Evolutionary conservation across 2,797 vertebrate genomes (phyloP).

Genomic region (Bradypus variegatus): DNA sequence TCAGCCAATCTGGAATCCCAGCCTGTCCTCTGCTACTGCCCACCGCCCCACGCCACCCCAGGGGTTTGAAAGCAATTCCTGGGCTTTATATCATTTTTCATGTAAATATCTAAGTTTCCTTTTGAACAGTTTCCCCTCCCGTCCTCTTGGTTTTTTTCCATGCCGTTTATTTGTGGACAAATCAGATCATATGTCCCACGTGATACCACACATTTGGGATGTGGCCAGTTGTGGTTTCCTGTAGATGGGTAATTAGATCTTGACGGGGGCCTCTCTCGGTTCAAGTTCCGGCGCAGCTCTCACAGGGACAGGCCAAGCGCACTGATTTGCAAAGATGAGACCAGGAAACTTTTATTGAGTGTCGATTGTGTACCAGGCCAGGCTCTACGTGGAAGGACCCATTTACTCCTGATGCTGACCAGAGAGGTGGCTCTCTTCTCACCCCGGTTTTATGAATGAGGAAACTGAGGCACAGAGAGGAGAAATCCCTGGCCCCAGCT

Average conservation of each 20-base stretch:
- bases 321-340: background rate
- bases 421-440: background rate
- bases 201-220: background rate
- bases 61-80: background rate
- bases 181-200: background rate
- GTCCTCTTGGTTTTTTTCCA: background rate
- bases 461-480: background rate
- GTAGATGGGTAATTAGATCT: background rate
- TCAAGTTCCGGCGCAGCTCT: background rate
- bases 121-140: background rate
- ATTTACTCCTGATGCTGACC: background rate
- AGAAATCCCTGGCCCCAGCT: background rate
- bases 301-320: background rate
- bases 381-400: background rate
- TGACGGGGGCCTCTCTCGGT: background rate
- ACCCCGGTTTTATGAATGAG: background rate
- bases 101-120: background rate
- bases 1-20: background rate
- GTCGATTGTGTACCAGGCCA: background rate
- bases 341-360: background rate
- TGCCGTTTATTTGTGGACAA: background rate
- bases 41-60: too few species aligned
- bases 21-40: rapidly evolving
- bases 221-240: background rate
- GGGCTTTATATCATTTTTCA: background rate